Base-by-base conservation (phyloP, 2,888 invertebrate genomes). In the Drosophila sordidula region DNA sequence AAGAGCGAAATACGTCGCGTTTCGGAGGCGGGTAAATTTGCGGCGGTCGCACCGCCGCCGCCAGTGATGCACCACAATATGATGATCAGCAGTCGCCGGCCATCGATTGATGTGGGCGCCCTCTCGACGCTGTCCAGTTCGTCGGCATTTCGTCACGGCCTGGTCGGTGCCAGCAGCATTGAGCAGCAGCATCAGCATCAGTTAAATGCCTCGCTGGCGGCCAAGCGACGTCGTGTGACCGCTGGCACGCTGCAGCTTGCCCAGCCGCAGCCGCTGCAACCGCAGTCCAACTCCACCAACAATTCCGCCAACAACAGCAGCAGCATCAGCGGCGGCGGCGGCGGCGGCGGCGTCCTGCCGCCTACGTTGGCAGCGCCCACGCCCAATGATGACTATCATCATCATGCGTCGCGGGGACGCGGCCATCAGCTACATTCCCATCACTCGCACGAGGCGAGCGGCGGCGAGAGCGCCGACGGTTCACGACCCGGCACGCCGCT, bases 401-500 rank as follows among this genome's bases (percentile, higher is more conserved):
- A 85, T 92, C 92, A 92, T 78, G 87, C 90, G 75, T 92, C 82
- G 88, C 91, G 88, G 87, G 94, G 78, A 59, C 93, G 94, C 41
- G 93, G 93, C 18, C 93, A 93, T 82, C 92, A 92, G 84, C 92
- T 94, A 72, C 93, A 94, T 92, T 92, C 92, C 86, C 92, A 92
- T 90, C 92, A 92, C 74, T 92, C 94, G 91, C 91, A 92, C 63
- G 93, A 93, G 77, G 93, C 93, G 75, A 93, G 94, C 61, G 94
- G 94, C 61, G 94, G 94, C 36, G 94, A 94, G 78, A 94, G 94
- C 86, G 93, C 94, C 57, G 94, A 94, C 59, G 96, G 96, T 70
- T 96, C 96, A 11, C 94, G 97, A 62, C 97, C 97, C 3, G 97
- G 97, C 49, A 97, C 97, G 12, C 97, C 97, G 2, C 93, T 97